Conservation (phyloP, 2,113 vertebrate genomes). For the Phaetusa simplex region DNA sequence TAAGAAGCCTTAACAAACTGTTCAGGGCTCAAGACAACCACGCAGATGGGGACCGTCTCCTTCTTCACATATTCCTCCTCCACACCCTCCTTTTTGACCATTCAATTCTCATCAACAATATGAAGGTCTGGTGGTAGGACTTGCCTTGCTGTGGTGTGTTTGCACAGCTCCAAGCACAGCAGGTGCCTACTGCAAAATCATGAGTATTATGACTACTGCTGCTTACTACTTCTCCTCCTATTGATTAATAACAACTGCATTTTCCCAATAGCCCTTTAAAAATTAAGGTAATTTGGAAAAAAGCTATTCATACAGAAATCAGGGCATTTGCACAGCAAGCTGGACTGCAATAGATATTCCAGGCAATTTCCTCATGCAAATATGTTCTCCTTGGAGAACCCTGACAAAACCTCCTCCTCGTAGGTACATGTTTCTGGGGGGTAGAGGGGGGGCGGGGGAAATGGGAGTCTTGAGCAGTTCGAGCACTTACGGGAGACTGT, state of each 20-base stretch:
- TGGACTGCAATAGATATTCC: not conserved
- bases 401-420: not conserved
- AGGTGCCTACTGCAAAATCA: not conserved
- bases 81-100: not conserved
- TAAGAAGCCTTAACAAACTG: not conserved
- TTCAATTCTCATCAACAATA: not conserved
- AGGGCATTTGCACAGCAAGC: not conserved
- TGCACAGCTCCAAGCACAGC: not conserved
- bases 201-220: not conserved
- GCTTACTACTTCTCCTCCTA: not conserved
- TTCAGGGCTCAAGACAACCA: not conserved
- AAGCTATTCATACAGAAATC: not conserved
- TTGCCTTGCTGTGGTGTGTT: not conserved
- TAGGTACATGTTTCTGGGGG: not conserved
- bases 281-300: conserved; percentile 10
- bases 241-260: not conserved
- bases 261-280: not conserved
- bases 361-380: not conserved
- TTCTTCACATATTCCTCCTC: not conserved
- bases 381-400: not conserved
- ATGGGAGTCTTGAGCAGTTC: not conserved
- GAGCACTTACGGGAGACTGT: not conserved
- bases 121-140: not conserved
- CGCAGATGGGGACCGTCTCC: accelerated
- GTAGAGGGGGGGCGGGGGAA: not conserved